Conservation (phyloP, 2,888 invertebrate genomes). For the Hedya salicella region DNA sequence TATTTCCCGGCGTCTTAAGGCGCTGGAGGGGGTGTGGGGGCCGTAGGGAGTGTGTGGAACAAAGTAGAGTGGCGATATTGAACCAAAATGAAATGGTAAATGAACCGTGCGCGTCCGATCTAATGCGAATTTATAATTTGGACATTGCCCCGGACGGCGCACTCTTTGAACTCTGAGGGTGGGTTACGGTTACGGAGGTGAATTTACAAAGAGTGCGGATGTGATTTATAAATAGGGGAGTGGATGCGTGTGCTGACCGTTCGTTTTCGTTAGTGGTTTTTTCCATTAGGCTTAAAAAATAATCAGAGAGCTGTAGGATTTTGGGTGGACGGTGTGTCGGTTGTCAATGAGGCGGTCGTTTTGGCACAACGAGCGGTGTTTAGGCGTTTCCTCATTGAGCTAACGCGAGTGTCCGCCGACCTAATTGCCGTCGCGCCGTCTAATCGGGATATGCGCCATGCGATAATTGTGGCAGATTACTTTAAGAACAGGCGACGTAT, state of each 20-base stretch:
- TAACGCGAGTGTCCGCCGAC: constrained; percentile 83
- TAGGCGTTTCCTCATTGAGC: constrained; percentile 84
- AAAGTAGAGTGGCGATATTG: constrained; percentile 85
- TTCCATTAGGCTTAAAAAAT: constrained; percentile 61
- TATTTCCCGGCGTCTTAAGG: constrained; percentile 85
- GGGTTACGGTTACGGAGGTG: constrained; percentile 69
- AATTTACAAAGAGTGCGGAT: constrained; percentile 79
- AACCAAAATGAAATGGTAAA: constrained; percentile 85
- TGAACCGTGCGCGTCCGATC: constrained; percentile 85
- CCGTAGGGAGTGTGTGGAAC: constrained; percentile 82
- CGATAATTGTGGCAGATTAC: constrained; percentile 82
- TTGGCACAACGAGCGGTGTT: constrained; percentile 75
- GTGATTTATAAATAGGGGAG: constrained; percentile 79
- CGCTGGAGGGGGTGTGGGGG: constrained; percentile 65
- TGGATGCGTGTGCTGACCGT: constrained; percentile 64
- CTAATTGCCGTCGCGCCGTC: constrained; percentile 82
- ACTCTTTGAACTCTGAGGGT: constrained; percentile 79
- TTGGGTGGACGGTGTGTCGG: constrained; percentile 16
- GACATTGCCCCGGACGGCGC: constrained; percentile 79
- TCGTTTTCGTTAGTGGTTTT: constrained; percentile 64
- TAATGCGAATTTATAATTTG: constrained; percentile 86
- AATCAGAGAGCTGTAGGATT: constrained; percentile 33
- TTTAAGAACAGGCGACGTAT: constrained; percentile 49
- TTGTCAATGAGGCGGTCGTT: constrained; percentile 54
- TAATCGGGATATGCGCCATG: constrained; percentile 84